Conservation (phyloP, 53 echinoderm and acorn worm species). For the Hippasteria phrygiana region DNA sequence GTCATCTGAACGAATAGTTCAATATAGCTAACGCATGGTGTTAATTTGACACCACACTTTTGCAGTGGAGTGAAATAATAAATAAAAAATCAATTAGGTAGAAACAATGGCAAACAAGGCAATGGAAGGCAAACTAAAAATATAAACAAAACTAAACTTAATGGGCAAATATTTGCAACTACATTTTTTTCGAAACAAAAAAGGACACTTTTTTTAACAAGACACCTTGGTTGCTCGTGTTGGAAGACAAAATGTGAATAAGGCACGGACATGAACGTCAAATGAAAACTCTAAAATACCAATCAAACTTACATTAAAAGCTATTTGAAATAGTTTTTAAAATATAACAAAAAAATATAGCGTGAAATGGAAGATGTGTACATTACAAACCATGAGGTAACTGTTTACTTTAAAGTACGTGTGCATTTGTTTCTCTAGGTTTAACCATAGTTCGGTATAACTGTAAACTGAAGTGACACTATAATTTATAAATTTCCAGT, state of each 20-base stretch:
- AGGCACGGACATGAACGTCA: slow-evolving; percentile 47
- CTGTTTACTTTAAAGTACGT: neutral
- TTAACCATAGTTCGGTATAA: too few species aligned
- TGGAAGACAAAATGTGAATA: slow-evolving; percentile 27
- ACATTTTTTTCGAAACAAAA: neutral
- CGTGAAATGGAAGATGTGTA: neutral
- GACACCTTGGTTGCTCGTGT: neutral
- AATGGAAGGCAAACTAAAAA: neutral
- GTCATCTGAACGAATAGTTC: too few species aligned
- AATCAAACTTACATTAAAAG: neutral
- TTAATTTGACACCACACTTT: too few species aligned
- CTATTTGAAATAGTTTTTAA: neutral
- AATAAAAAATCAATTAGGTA: too few species aligned
- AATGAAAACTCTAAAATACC: neutral
- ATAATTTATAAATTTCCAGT: too few species aligned
- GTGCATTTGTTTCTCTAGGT: neutral
- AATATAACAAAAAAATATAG: neutral
- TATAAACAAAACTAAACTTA: neutral
- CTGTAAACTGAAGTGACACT: too few species aligned
- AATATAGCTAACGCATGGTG: too few species aligned
- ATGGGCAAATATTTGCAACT: neutral
- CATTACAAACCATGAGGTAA: neutral
- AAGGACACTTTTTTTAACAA: neutral
- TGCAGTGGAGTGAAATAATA: too few species aligned
- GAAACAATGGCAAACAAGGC: too few species aligned